Conservation (phyloP, 2,888 invertebrate species). For the Calephelis perditalis region DNA sequence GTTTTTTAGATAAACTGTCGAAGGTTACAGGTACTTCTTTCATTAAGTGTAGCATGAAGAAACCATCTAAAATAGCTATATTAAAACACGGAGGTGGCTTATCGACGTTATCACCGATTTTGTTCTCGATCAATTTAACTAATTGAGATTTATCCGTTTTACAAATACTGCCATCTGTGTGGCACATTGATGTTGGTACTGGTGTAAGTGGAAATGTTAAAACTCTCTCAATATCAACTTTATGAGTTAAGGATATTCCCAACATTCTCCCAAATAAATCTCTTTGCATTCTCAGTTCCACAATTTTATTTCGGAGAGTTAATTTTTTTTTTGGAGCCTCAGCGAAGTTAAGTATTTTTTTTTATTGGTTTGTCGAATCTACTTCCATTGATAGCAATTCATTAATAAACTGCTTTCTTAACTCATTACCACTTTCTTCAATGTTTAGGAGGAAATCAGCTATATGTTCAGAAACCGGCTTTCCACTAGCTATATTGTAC, state of each 20-base stretch:
- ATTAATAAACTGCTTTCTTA: no score
- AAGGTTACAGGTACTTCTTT: no score
- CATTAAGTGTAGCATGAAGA: background rate
- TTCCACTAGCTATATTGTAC: background rate
- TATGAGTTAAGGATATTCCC: slow-evolving; percentile 8
- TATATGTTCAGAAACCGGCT: background rate
- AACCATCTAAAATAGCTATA: no score
- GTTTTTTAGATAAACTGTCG: no score
- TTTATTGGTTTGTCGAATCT: background rate
- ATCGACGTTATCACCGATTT: no score
- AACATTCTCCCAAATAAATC: slow-evolving; percentile 17
- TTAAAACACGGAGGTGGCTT: background rate
- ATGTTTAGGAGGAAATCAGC: background rate
- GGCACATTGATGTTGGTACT: background rate
- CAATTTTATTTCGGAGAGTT: background rate
- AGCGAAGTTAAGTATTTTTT: background rate
- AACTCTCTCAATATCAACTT: slow-evolving; percentile 18
- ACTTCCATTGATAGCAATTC: background rate
- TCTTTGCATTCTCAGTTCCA: slow-evolving; percentile 5
- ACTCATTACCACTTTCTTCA: background rate
- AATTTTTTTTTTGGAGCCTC: background rate
- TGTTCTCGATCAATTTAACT: background rate
- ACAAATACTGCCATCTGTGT: background rate
- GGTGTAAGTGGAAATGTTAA: slow-evolving; percentile 17
- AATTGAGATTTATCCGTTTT: background rate